Evolutionary conservation across 2,888 invertebrate species (phyloP).

Genomic region (Ganaspis brasiliensis): DNA sequence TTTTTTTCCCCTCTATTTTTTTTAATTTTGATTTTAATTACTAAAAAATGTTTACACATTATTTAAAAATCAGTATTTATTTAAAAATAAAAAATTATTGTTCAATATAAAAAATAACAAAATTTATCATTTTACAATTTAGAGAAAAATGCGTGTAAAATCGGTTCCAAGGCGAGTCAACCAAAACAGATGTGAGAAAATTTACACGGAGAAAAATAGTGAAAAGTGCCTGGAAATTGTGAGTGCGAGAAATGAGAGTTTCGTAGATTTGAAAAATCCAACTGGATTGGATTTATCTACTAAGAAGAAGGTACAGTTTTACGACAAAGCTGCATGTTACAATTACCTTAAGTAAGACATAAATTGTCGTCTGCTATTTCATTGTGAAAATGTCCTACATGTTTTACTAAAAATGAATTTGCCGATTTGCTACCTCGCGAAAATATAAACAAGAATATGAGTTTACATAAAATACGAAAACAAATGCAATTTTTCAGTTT

Average conservation of each 20-base stretch:
- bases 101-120: too few relatives aligned
- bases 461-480: background rate
- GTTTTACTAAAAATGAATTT: conserved; percentile 19
- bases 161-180: conserved; percentile 64
- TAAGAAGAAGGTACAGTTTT: conserved; percentile 34
- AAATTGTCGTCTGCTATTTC: conserved; percentile 43
- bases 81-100: too few relatives aligned
- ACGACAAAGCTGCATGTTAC: conserved; percentile 39
- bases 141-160: conserved; percentile 73
- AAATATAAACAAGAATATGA: conserved; percentile 20
- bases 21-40: too few relatives aligned
- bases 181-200: conserved; percentile 11
- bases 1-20: too few relatives aligned
- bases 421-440: conserved; percentile 42
- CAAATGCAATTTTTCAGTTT: too few relatives aligned
- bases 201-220: background rate
- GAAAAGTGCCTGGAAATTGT: conserved; percentile 23
- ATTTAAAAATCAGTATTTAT: too few relatives aligned
- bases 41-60: too few relatives aligned
- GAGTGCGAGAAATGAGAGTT: background rate
- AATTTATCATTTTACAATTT: too few relatives aligned
- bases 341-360: conserved; percentile 55
- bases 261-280: conserved; percentile 3
- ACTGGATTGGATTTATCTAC: conserved; percentile 40
- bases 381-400: background rate